Conservation (phyloP, 2,888 invertebrate genomes). For the Drosophila limbata region DNA sequence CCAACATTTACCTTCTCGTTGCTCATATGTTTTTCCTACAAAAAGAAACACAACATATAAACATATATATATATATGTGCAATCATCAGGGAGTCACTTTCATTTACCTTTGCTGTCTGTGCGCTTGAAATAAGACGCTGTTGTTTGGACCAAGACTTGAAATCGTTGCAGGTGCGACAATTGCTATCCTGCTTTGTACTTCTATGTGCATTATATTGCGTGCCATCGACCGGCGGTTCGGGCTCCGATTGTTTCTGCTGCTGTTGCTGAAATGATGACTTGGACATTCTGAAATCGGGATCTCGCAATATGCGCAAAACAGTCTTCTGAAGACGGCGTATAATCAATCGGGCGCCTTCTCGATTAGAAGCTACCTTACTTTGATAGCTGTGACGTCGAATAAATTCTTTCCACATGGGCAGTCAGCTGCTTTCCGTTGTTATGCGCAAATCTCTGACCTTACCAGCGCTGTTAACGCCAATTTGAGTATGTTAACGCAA, state of each 20-base stretch:
- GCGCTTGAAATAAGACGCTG: slow-evolving; percentile 86
- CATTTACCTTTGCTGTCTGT: slow-evolving; percentile 60
- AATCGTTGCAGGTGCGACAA: slow-evolving; percentile 90
- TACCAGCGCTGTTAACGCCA: slow-evolving; percentile 32
- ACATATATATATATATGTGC: not conserved
- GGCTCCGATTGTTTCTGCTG: slow-evolving; percentile 20
- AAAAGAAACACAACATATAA: not conserved
- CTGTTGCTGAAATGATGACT: slow-evolving; percentile 40
- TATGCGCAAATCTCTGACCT: slow-evolving; percentile 30
- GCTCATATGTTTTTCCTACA: slow-evolving; percentile 64
- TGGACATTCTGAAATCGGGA: slow-evolving; percentile 61
- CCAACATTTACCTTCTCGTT: slow-evolving; percentile 53
- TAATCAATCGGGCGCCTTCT: slow-evolving; percentile 51
- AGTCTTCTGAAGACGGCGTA: slow-evolving; percentile 61
- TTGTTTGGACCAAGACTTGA: slow-evolving; percentile 90
- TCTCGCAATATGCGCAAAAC: slow-evolving; percentile 57
- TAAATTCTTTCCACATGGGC: slow-evolving; percentile 57
- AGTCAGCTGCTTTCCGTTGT: slow-evolving; percentile 49
- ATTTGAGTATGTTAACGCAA: slow-evolving; percentile 41
- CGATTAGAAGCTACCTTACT: slow-evolving; percentile 46
- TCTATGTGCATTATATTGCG: slow-evolving; percentile 34
- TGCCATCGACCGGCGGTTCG: slow-evolving; percentile 31
- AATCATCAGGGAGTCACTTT: not conserved
- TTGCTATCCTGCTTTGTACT: slow-evolving; percentile 84
- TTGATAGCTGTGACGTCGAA: slow-evolving; percentile 50